Conservation (phyloP, 2,113 vertebrate species). For the Ceyx melanurus region DNA sequence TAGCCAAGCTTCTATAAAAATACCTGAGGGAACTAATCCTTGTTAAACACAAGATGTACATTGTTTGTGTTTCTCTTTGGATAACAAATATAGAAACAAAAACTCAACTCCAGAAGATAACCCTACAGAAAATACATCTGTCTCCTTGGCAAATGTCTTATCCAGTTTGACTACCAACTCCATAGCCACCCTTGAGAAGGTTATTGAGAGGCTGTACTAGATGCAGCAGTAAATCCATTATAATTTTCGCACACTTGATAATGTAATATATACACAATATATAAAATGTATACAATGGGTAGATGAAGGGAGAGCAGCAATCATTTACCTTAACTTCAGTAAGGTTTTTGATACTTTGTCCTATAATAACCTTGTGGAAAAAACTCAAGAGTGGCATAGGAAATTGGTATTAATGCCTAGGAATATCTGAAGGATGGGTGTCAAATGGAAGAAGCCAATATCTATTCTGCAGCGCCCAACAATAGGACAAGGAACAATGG, state of each 20-base stretch:
- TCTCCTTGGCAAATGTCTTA: background rate
- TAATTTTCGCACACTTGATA: background rate
- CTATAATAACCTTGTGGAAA: no score
- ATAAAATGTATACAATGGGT: no score
- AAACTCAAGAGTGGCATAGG: no score
- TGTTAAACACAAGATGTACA: background rate
- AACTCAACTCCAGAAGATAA: background rate
- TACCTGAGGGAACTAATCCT: background rate
- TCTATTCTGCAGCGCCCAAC: no score
- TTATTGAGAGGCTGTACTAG: background rate
- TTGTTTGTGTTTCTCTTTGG: background rate
- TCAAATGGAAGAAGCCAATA: no score
- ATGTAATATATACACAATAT: background rate
- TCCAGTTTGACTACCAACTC: background rate
- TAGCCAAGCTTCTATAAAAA: background rate
- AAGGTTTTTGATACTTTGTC: no score
- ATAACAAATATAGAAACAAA: background rate
- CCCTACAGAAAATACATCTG: background rate
- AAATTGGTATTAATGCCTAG: no score
- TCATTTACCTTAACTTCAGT: no score
- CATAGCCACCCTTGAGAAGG: background rate
- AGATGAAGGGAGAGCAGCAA: no score
- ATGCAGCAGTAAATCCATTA: background rate
- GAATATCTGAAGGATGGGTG: no score
- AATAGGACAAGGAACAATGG: no score